Evolutionary conservation across 30 jellyfish, hydroid and myxozoan genomes (phyloP), one percentile per base, ranked within the genome.

Genomic region (Turritopsis rubra): DNA sequence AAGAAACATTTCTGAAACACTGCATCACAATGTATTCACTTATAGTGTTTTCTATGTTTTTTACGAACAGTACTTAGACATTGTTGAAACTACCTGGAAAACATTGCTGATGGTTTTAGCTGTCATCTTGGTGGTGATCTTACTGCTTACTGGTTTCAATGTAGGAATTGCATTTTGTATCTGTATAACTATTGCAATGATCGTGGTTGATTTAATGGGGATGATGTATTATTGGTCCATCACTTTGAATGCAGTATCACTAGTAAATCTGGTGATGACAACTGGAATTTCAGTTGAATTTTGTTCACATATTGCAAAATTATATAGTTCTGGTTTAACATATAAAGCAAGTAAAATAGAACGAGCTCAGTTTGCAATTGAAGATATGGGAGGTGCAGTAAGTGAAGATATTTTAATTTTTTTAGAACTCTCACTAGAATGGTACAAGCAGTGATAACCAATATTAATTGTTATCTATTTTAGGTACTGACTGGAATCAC

Each of bases 401-500:
- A 83, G 96, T 83, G n/a, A 65, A 0, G 4, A 20, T 54, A 8
- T 68, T 68, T 0, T 1, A 8, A 0, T 18, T n/a, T n/a, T n/a
- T n/a, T n/a, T n/a, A n/a, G n/a, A n/a, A n/a, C n/a, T n/a, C n/a
- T n/a, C n/a, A n/a, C n/a, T n/a, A n/a, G n/a, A n/a, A n/a, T n/a
- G n/a, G n/a, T n/a, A n/a, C n/a, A n/a, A n/a, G n/a, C n/a, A n/a
- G n/a, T n/a, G n/a, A n/a, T n/a, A n/a, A n/a, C n/a, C n/a, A n/a
- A n/a, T n/a, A n/a, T n/a, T n/a, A n/a, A 1, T n/a, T 68, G 77
- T 8, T 76, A 71, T 1, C 29, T 0, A 16, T 29, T 80, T 0
- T 80, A 86, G 96, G 99, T 94, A 21, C 82, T 94, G 31, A 86
- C 93, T 80, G 99, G 99, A 1, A 94, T 94, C 76, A 88, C 99